A percentile compares a stretch with the other conserved stretches of the same genome.
Evolutionary conservation across 1,140 invertebrate genomes (phyloP).

Genomic region (Drosophila nebulosa): DNA sequence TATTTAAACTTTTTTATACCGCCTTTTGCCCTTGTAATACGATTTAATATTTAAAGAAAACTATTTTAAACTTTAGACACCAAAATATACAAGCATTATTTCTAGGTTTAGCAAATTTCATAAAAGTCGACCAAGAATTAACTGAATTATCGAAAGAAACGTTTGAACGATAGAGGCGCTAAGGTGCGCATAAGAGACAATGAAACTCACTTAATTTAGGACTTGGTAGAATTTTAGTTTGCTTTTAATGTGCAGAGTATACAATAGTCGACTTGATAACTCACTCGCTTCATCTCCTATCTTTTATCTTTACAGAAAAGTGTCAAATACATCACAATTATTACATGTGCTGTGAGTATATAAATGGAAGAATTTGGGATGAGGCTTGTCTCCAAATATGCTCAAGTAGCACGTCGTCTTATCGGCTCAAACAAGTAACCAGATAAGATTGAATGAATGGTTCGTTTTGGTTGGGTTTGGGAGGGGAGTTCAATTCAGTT

Average conservation of each 20-base stretch:
- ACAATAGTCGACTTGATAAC: not conserved
- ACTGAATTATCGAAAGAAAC: too few species aligned
- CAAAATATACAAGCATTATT: too few species aligned
- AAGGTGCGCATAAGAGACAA: too few species aligned
- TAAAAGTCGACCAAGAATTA: too few species aligned
- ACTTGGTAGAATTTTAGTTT: too few species aligned
- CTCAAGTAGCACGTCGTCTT: not conserved
- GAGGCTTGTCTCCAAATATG: not conserved
- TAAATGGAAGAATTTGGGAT: not conserved
- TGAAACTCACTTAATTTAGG: too few species aligned
- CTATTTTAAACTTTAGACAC: too few species aligned
- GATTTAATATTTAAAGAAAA: too few species aligned
- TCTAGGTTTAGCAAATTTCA: too few species aligned
- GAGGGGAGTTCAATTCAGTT: not conserved
- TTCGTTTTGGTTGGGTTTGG: not conserved
- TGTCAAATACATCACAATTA: not conserved
- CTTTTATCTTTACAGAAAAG: not conserved
- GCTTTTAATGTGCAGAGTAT: not conserved
- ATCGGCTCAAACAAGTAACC: not conserved
- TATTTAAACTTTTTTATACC: too few species aligned
- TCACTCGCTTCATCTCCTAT: not conserved
- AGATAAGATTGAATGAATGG: slow-evolving; percentile 34
- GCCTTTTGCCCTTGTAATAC: too few species aligned
- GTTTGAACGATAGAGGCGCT: too few species aligned
- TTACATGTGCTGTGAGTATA: not conserved